phyloP scores from a whole-genome alignment of 2,113 vertebrate genomes.

The Chascanopsetta lugubris region DNA sequence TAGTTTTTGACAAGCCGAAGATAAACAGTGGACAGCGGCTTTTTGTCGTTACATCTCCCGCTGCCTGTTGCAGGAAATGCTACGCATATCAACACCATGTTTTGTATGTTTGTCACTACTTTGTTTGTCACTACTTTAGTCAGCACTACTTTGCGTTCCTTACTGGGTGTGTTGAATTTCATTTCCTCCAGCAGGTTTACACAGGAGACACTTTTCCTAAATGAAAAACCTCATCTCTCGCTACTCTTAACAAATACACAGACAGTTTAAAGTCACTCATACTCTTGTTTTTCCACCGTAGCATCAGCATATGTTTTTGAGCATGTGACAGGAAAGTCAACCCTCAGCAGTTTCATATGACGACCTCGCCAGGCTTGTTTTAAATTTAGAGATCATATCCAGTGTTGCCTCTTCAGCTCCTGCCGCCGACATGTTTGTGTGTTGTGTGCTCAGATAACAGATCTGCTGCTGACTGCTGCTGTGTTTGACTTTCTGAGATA shows the following conservation, averaged over 20 bases:
- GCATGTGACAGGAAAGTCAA: constrained; percentile 41
- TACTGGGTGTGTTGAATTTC: too few species aligned
- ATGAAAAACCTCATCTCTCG: neutral
- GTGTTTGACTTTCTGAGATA: neutral
- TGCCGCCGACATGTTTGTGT: constrained; percentile 1
- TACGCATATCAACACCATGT: neutral
- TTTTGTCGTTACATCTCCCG: neutral
- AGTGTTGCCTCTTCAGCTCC: constrained; percentile 27
- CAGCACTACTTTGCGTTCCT: too few species aligned
- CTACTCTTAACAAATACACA: neutral
- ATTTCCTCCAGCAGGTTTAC: neutral
- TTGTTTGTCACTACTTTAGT: too few species aligned
- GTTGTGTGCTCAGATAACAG: constrained; percentile 30
- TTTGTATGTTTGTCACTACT: neutral
- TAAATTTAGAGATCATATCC: constrained; percentile 74
- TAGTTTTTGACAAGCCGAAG: constrained; percentile 5
- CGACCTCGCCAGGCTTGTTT: constrained; percentile 74
- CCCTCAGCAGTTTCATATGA: constrained; percentile 73
- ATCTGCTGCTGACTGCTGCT: neutral
- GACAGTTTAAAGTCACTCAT: neutral
- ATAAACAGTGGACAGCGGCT: neutral
- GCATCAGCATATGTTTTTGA: neutral
- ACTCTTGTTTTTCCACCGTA: neutral
- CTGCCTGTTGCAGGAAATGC: neutral
- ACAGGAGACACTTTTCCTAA: neutral